These are phyloP conservation scores for Eulemur rufifrons DNA, from an alignment of 2,113 vertebrate species.

Conservation along the genomic window DNA sequence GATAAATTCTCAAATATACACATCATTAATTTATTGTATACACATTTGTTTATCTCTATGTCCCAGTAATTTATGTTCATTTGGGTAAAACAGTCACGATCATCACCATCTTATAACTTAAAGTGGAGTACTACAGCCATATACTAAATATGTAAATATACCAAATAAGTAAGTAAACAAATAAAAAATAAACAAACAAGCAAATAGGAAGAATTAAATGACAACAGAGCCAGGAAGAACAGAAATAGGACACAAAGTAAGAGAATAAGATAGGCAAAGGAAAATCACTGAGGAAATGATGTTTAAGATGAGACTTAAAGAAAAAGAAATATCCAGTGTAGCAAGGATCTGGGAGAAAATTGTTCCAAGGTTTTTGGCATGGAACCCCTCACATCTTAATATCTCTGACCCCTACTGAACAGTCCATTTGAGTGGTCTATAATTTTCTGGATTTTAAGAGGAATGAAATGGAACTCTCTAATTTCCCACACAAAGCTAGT, in stretches of 20 bases:
- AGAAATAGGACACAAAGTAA: neutral
- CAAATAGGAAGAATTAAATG: neutral
- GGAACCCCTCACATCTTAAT: neutral
- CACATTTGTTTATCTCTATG: neutral
- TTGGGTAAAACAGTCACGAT: neutral
- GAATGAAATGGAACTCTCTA: neutral
- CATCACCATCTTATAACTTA: neutral
- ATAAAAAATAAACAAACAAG: neutral
- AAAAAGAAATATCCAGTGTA: neutral
- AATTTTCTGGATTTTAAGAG: constrained; percentile 23
- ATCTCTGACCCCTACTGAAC: neutral
- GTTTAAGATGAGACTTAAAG: neutral
- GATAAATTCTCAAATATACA: neutral
- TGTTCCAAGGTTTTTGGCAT: neutral
- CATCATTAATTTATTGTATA: neutral
- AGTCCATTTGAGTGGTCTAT: constrained; percentile 12
- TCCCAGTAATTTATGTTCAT: neutral
- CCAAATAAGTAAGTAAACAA: neutral
- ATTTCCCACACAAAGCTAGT: constrained; percentile 27
- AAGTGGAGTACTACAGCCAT: neutral
- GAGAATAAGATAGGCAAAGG: neutral
- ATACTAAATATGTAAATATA: neutral
- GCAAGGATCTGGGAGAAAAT: neutral
- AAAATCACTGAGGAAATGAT: neutral
- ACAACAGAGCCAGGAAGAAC: neutral